Conservation (phyloP, 2,888 invertebrate genomes). For the Dichetophora obliterata region DNA sequence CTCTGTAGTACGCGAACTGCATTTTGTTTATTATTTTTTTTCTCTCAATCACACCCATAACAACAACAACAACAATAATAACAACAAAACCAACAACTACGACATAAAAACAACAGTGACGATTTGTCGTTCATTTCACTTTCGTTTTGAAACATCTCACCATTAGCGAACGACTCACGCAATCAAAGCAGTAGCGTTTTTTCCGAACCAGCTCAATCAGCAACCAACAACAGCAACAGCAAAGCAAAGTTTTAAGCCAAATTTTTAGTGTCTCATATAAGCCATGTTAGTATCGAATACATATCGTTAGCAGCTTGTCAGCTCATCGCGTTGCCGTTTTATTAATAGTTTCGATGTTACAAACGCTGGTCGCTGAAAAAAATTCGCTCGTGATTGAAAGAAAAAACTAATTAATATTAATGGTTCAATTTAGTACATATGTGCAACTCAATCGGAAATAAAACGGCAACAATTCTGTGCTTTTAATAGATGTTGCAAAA, state of each 20-base stretch:
- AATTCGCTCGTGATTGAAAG: background rate
- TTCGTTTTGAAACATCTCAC: conserved; percentile 12
- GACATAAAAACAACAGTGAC: background rate
- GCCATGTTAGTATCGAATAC: background rate
- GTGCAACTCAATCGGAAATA: background rate
- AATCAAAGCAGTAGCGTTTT: background rate
- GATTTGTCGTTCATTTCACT: conserved; percentile 38
- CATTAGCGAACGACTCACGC: background rate
- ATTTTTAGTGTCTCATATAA: background rate
- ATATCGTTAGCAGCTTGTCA: conserved; percentile 2
- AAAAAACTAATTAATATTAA: background rate
- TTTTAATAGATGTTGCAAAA: background rate
- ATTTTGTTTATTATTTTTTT: background rate
- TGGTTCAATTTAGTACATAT: background rate
- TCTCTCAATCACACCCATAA: background rate
- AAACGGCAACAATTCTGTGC: background rate
- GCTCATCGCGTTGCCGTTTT: background rate
- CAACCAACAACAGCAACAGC: background rate
- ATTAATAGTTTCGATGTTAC: conserved; percentile 13
- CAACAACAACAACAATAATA: background rate
- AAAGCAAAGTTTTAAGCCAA: background rate
- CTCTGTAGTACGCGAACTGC: background rate
- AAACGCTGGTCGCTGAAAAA: conserved; percentile 4
- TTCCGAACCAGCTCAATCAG: background rate
- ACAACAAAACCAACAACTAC: background rate